These are phyloP conservation scores for Scaptomyza pallida DNA, from an alignment of 1,140 invertebrate genomes.

Conservation along the genomic window DNA sequence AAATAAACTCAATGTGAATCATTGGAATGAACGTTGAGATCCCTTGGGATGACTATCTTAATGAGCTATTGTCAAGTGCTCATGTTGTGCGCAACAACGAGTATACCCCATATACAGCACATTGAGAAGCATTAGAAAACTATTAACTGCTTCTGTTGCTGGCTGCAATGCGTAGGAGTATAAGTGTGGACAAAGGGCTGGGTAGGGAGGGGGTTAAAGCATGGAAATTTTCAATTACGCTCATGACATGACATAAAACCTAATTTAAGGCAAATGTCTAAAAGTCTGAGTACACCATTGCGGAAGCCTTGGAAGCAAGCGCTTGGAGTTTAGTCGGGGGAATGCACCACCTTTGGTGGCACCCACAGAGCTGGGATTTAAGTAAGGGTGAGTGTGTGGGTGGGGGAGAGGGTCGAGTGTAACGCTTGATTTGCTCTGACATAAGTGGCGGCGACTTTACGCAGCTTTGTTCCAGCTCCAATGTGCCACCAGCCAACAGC, in stretches of 20 bases:
- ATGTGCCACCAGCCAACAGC: not conserved
- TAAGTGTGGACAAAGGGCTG: too few species aligned
- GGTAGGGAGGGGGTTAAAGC: not conserved
- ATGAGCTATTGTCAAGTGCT: not conserved
- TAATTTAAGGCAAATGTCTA: slow-evolving; percentile 72
- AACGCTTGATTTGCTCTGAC: slow-evolving; percentile 79
- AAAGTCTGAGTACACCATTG: slow-evolving; percentile 20
- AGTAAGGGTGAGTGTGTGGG: not conserved
- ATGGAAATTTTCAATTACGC: slow-evolving; percentile 73
- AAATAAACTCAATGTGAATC: too few species aligned
- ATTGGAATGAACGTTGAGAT: too few species aligned
- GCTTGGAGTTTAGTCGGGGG: too few species aligned
- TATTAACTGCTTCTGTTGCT: slow-evolving; percentile 4
- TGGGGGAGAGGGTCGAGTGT: slow-evolving; percentile 21
- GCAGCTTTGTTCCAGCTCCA: slow-evolving; percentile 32
- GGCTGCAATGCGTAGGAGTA: not conserved
- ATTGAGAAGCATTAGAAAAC: not conserved
- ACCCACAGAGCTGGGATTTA: not conserved
- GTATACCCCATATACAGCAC: not conserved
- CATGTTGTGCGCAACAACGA: not conserved
- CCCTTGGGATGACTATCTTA: not conserved
- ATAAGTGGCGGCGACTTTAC: slow-evolving; percentile 68
- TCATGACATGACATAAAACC: slow-evolving; percentile 79
- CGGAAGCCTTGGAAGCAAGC: not conserved
- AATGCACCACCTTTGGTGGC: not conserved